Percentiles rank a stretch among this genome's conserved stretches.
phyloP scores from a whole-genome alignment of 2,113 vertebrate species.

The Syrmaticus mikado region DNA sequence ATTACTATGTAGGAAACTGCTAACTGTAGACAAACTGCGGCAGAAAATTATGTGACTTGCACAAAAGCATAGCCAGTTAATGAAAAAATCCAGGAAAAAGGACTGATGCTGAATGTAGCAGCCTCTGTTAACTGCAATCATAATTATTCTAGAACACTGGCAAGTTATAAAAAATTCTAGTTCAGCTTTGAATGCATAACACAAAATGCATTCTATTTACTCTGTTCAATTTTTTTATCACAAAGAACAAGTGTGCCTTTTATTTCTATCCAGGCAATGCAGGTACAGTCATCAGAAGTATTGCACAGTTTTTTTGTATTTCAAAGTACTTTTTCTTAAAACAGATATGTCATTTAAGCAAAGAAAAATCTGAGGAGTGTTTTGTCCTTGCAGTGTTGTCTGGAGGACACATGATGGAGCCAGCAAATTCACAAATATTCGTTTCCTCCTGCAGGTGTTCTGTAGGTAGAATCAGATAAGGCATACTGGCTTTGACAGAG shows the following conservation, averaged over 20 bases:
- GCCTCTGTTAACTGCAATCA: neutral
- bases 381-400: constrained; percentile 33
- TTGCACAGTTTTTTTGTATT: neutral
- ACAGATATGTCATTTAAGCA: neutral
- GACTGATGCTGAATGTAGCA: neutral
- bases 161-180: neutral
- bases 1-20: neutral
- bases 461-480: neutral
- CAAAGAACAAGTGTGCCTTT: neutral
- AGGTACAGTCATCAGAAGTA: neutral
- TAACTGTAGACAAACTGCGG: accelerated
- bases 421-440: constrained; percentile 40
- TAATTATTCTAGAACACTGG: neutral
- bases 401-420: constrained; percentile 67
- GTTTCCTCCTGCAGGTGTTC: neutral
- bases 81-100: neutral
- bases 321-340: neutral
- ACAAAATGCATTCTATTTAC: neutral
- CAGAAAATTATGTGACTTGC: neutral
- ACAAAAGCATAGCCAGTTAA: neutral
- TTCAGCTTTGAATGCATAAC: neutral
- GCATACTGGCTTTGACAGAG: neutral
- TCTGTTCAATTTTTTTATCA: neutral
- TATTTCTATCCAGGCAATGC: neutral
- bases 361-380: neutral